Base-by-base conservation (phyloP, 1,140 invertebrate genomes). In the Bombus affinis region DNA sequence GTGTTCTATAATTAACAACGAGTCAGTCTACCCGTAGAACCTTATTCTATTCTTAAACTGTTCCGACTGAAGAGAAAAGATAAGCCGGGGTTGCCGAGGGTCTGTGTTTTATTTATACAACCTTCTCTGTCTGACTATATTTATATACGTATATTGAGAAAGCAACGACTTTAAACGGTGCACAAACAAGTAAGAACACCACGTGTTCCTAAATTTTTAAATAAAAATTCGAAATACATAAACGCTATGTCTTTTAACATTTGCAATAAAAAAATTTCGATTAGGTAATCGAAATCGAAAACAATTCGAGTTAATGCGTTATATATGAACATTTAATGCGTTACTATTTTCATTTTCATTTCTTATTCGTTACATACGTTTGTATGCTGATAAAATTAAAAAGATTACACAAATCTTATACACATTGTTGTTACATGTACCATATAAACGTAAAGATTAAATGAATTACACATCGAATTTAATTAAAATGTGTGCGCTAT, bases 11-110 rank as follows among this genome's bases (percentile, higher is more conserved):
- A 89, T 88, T 87, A 89, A 85, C 62, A 77, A 44, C 79, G 47
- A 71, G 73, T 82, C 76, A 68, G 83, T 89, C 77, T 89, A 83
- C 88, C 72, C 80, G 77, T 86, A 79, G 85, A 88, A 74, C 72
- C 86, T 88, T 80, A 86, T 84, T 84, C 88, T 90, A 90, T 90
- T 90, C 85, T 90, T 90, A 86, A 89, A 87, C 88, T 70, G 74
- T 85, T 85, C 47, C 62, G 70, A 70, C 78, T 39, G 81, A 88
- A 86, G 87, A 86, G 87, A 87, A 89, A 86, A 89, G 88, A 89
- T 89, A 85, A 90, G 85, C 81, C 76, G 83, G 80, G 77, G 75
- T 88, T 86, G 62, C 81, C 81, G 85, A 90, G 77, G 79, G 77
- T 65, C 77, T 84, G 77, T 70, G 84, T 89, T 88, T 90, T 90